Conservation (phyloP, 2,113 vertebrate genomes). For the Pica pica region DNA sequence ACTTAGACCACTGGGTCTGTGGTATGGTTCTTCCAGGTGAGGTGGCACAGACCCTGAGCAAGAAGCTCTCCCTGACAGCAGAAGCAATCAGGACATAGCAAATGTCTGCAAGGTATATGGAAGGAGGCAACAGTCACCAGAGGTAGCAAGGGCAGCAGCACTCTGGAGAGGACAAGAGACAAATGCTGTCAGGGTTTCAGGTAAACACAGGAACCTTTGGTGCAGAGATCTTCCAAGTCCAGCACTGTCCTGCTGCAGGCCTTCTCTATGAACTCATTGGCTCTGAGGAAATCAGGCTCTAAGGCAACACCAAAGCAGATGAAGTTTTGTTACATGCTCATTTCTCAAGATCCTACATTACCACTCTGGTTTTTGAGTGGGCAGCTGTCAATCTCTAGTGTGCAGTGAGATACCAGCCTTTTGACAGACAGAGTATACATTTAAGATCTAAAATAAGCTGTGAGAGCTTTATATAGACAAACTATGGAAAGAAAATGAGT, state of each 20-base stretch:
- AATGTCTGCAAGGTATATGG: neutral
- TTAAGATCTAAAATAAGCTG: slow-evolving; percentile 29
- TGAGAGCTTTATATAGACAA: slow-evolving; percentile 5
- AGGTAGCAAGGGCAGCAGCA: neutral
- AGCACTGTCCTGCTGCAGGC: neutral
- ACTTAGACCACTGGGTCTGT: neutral
- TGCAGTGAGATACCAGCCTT: slow-evolving; percentile 9
- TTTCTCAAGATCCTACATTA: slow-evolving; percentile 14
- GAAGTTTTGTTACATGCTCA: neutral
- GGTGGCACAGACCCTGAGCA: neutral
- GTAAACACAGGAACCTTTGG: neutral
- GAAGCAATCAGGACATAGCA: neutral
- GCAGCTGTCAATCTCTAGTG: slow-evolving; percentile 32
- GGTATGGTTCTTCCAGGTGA: neutral
- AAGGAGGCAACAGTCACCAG: neutral
- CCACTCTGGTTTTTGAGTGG: slow-evolving; percentile 14
- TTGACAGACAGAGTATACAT: slow-evolving; percentile 49
- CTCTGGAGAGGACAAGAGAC: neutral
- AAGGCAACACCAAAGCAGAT: neutral
- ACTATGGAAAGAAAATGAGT: slow-evolving; percentile 39
- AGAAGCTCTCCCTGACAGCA: neutral
- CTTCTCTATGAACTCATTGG: neutral
- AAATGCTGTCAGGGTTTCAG: neutral
- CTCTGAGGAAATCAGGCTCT: neutral
- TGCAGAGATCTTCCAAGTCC: neutral